Conservation (phyloP, 1,140 invertebrate genomes). For the Rhagoletis zephyria region DNA sequence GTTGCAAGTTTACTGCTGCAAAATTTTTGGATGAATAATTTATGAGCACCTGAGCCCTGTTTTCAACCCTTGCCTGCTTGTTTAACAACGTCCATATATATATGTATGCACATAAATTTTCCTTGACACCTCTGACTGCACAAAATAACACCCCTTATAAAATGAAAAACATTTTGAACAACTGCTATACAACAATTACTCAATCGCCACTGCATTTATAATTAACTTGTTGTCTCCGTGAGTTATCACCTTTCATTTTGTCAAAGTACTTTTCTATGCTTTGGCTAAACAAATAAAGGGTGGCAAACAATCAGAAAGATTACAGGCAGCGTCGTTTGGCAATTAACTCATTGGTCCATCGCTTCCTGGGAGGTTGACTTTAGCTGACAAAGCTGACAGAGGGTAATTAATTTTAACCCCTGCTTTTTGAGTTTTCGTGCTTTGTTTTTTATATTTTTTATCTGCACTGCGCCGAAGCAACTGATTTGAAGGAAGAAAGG, state of each 20-base stretch:
- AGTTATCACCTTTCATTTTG: slow-evolving; percentile 27
- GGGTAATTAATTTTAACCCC: slow-evolving; percentile 25
- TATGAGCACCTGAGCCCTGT: not conserved
- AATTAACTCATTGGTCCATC: slow-evolving; percentile 36
- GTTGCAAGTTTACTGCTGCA: not conserved
- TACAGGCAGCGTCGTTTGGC: not conserved
- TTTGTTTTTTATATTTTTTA: not conserved
- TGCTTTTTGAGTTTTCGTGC: not conserved
- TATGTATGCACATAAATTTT: not conserved
- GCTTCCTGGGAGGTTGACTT: not conserved
- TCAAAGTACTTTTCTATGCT: not conserved
- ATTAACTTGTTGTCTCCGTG: slow-evolving; percentile 35
- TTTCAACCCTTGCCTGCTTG: not conserved
- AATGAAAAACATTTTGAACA: not conserved
- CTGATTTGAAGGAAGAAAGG: not conserved
- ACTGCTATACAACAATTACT: slow-evolving; percentile 5
- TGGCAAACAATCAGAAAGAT: not conserved
- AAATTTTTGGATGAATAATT: not conserved
- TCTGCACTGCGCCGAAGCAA: not conserved
- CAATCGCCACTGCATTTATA: slow-evolving; percentile 7
- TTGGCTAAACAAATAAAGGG: not conserved
- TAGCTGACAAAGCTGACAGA: not conserved
- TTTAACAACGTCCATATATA: not conserved
- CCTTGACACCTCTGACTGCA: not conserved
- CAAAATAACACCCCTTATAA: not conserved